phyloP scores from a whole-genome alignment of 2,797 vertebrate species.

The Eremophila alpestris region DNA sequence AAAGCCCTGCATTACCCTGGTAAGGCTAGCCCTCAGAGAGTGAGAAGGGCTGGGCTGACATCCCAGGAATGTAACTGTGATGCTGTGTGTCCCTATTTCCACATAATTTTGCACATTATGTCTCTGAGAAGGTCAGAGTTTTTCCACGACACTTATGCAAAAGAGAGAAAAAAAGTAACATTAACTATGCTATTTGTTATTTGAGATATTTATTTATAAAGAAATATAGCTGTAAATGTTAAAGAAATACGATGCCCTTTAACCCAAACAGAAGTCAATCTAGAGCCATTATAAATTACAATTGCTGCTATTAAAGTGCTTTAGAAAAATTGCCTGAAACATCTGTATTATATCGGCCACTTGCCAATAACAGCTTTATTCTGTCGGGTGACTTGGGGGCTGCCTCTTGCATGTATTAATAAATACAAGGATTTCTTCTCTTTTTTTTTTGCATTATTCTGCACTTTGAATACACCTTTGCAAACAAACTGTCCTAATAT shows the following conservation, averaged over 20 bases:
- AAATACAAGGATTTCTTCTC: slow-evolving; percentile 74
- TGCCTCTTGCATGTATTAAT: slow-evolving; percentile 97
- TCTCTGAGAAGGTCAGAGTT: slow-evolving; percentile 76
- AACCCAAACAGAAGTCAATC: slow-evolving; percentile 74
- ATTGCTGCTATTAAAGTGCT: slow-evolving; percentile 84
- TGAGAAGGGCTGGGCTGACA: slow-evolving; percentile 56
- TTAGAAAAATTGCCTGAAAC: slow-evolving; percentile 81
- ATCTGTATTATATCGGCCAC: slow-evolving; percentile 84
- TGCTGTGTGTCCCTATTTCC: slow-evolving; percentile 75
- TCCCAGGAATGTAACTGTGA: slow-evolving; percentile 74
- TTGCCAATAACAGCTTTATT: slow-evolving; percentile 90
- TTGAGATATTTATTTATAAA: slow-evolving; percentile 81
- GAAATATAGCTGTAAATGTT: slow-evolving; percentile 79
- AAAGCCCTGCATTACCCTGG: slow-evolving; percentile 52
- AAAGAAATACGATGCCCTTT: slow-evolving; percentile 75
- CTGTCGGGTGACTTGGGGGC: slow-evolving; percentile 89
- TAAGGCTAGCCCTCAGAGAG: slow-evolving; percentile 50
- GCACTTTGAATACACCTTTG: slow-evolving; percentile 80
- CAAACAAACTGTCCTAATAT: slow-evolving; percentile 63
- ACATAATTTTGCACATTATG: slow-evolving; percentile 78
- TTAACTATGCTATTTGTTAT: slow-evolving; percentile 79
- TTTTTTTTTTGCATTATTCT: slow-evolving; percentile 71
- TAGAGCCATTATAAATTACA: slow-evolving; percentile 79
- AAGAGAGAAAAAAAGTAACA: slow-evolving; percentile 72
- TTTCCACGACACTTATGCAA: slow-evolving; percentile 80